Conservation (phyloP, 2,113 vertebrate genomes). For the Microtus montanus region DNA sequence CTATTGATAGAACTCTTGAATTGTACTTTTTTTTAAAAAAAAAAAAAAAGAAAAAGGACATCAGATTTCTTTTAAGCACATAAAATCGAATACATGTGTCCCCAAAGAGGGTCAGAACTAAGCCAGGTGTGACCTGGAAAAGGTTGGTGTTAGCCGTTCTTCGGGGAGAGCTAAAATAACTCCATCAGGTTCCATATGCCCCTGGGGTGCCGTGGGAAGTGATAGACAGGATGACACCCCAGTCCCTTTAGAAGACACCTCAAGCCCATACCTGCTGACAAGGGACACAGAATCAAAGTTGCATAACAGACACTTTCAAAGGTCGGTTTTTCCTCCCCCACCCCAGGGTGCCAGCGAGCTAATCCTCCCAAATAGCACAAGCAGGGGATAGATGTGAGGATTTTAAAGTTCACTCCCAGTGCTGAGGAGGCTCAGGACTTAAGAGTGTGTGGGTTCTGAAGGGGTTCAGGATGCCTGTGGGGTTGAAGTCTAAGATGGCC, state of each 20-base stretch:
- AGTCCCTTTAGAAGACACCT: neutral
- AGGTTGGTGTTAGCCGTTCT: neutral
- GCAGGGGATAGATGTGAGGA: neutral
- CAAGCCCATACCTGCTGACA: neutral
- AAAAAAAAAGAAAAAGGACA: neutral
- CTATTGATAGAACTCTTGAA: neutral
- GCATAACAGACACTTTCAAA: conserved; percentile 21
- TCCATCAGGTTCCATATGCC: neutral
- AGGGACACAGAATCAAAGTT: neutral
- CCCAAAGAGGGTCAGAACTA: neutral
- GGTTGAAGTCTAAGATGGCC: rapidly evolving
- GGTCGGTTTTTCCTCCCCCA: neutral
- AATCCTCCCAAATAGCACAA: neutral
- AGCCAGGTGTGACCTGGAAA: neutral
- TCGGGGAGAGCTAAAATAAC: neutral
- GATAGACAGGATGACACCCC: neutral
- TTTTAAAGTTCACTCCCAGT: neutral
- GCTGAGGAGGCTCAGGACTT: neutral
- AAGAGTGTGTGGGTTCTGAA: neutral
- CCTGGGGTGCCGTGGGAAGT: neutral
- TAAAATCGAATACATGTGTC: neutral
- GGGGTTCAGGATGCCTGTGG: rapidly evolving
- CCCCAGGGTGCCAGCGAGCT: neutral
- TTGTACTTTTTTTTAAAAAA: neutral
- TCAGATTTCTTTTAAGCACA: neutral